Base-by-base conservation (phyloP, 2,888 invertebrate genomes). In the Hydriomena furcata region DNA sequence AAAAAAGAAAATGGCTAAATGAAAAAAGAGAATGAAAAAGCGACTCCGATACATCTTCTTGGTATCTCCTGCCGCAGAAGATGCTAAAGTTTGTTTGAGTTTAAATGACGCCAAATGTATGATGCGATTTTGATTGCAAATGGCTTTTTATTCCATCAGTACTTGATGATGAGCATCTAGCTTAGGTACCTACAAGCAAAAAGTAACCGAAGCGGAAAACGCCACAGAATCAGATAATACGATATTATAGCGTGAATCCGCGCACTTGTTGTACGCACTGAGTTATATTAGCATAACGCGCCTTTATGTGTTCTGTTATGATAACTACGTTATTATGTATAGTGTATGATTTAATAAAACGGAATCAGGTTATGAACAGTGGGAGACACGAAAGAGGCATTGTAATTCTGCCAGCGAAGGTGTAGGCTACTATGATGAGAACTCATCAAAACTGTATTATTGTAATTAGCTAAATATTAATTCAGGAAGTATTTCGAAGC, bases 261-360 rank as follows among this genome's bases (percentile, higher is more conserved):
- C 28, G 49, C 56, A 59, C 61, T 61, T 59, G 50, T 54, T 55
- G 31, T 54, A 45, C 37, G 42, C 37, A 35, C 45, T 54, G 56
- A 52, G 56, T 57, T 61, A 58, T 61, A 55, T 59, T 57, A 61
- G 54, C 54, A 61, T 57, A 56, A 46, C 47, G 49, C 43, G 48
- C 30, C 45, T 55, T 58, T 55, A 60, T 52, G 42, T 52, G 32
- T 17, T 51, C 45, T 28, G 32, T 46, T 46, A 46, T 52, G 46
- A 37, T 55, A 54, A 56, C 51, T 47, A 48, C 42, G 44, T 47
- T 59, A 57, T 57, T 51, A 61, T 59, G 40, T 52, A 41, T 52
- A 34, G 54, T 46, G 52, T 57, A 56, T 61, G 56, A 57, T 59
- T 58, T 56, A 57, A 56, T 55, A 58, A 56, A 53, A 52, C 31